These are phyloP conservation scores for Globicephala melas DNA, from an alignment of 2,113 vertebrate species.

Conservation along the genomic window DNA sequence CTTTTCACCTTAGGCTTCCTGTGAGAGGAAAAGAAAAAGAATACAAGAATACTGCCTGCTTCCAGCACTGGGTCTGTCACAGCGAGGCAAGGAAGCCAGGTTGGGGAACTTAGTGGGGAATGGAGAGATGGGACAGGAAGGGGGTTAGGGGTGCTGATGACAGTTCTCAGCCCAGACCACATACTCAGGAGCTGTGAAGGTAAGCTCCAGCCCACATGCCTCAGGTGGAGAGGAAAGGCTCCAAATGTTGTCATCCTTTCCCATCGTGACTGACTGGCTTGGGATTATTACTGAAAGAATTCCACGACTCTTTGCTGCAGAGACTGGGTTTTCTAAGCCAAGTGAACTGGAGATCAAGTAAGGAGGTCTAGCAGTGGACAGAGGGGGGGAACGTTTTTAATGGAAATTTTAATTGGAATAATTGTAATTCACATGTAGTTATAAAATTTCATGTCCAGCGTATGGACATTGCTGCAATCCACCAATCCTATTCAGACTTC, in stretches of 20 bases:
- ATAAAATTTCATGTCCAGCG: neutral
- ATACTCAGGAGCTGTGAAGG: neutral
- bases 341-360: neutral
- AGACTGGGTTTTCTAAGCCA: neutral
- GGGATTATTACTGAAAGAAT: neutral
- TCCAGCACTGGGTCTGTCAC: neutral
- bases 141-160: neutral
- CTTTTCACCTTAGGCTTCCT: conserved; percentile 32
- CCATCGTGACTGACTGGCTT: neutral
- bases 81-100: neutral
- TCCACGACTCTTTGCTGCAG: neutral
- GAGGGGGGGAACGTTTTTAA: neutral
- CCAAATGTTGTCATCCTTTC: neutral
- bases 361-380: neutral
- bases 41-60: neutral
- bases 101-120: neutral
- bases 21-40: neutral
- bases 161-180: neutral
- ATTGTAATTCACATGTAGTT: neutral
- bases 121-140: neutral
- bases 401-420: neutral
- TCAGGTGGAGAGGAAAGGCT: neutral
- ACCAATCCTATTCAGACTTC: neutral
- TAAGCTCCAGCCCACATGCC: neutral
- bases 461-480: neutral